Conservation (phyloP, 2,888 invertebrate genomes). For the Patella ulyssiponensis region DNA sequence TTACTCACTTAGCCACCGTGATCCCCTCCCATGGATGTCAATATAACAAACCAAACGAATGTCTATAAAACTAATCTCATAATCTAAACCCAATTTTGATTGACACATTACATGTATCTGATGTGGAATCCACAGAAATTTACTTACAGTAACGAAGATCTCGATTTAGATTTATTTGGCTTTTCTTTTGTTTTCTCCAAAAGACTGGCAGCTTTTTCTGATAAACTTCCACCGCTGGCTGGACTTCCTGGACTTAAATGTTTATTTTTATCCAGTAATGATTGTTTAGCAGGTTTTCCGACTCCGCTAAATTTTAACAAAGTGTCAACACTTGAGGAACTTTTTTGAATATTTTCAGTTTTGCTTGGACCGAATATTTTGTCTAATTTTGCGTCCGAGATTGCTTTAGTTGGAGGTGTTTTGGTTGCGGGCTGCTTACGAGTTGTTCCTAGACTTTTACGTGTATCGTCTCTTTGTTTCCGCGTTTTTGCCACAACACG, state of each 20-base stretch:
- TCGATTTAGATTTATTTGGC: slow-evolving; percentile 24
- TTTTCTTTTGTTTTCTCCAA: slow-evolving; percentile 21
- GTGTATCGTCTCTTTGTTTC: slow-evolving; percentile 51
- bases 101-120: too few relatives aligned
- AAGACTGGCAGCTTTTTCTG: slow-evolving; percentile 26
- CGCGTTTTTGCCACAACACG: slow-evolving; percentile 90
- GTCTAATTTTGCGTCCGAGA: slow-evolving; percentile 30
- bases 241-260: not conserved
- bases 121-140: too few relatives aligned
- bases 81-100: too few relatives aligned
- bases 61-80: too few relatives aligned
- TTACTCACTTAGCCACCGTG: too few relatives aligned
- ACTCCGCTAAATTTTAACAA: not conserved
- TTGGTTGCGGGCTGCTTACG: slow-evolving; percentile 32
- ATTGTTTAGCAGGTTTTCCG: not conserved
- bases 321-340: slow-evolving; percentile 37
- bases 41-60: too few relatives aligned
- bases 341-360: slow-evolving; percentile 39
- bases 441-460: slow-evolving; percentile 42
- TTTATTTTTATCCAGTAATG: not conserved
- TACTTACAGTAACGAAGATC: not conserved
- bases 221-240: slow-evolving; percentile 11
- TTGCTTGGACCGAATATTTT: slow-evolving; percentile 35
- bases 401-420: not conserved
- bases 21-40: too few relatives aligned